Evolutionary conservation across 2,888 invertebrate species (phyloP).

Genomic region (Beris chalybata): DNA sequence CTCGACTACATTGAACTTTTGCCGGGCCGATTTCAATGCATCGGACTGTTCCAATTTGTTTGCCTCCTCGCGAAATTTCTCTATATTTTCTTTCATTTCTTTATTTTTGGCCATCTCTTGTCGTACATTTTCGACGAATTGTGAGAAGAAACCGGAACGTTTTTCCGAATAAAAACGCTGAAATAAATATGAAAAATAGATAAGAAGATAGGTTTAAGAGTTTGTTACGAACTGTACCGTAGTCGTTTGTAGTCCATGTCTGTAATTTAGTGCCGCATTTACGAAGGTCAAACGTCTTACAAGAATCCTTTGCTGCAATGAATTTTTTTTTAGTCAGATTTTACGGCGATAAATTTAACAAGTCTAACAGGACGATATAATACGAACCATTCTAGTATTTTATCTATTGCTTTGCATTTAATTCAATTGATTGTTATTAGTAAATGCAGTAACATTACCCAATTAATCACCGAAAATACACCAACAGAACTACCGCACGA

Average conservation of each 20-base stretch:
- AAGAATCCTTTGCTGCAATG: slow-evolving; percentile 16
- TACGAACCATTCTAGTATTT: slow-evolving; percentile 18
- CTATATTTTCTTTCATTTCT: slow-evolving; percentile 96
- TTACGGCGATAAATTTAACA: not conserved
- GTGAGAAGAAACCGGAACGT: slow-evolving; percentile 77
- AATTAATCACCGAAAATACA: slow-evolving; percentile 17
- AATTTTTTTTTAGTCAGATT: too few species aligned
- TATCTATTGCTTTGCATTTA: slow-evolving; percentile 15
- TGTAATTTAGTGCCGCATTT: slow-evolving; percentile 6
- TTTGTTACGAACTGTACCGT: not conserved
- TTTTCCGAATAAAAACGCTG: slow-evolving; percentile 27
- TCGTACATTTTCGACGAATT: slow-evolving; percentile 87
- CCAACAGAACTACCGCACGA: slow-evolving; percentile 8
- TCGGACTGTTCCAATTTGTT: slow-evolving; percentile 96
- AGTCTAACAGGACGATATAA: not conserved
- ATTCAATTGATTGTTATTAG: not conserved
- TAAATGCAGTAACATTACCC: slow-evolving; percentile 9
- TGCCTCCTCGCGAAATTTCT: slow-evolving; percentile 95
- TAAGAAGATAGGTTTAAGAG: not conserved
- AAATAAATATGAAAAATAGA: not conserved
- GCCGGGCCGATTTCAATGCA: slow-evolving; percentile 88
- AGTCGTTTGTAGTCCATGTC: slow-evolving; percentile 13
- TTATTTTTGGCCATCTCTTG: slow-evolving; percentile 96
- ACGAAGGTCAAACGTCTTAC: slow-evolving; percentile 11
- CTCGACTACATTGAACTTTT: slow-evolving; percentile 91